Percentiles rank a stretch among this genome's conserved stretches.
Conservation (phyloP, 2,797 vertebrate species). For the Clarias fuscus region DNA sequence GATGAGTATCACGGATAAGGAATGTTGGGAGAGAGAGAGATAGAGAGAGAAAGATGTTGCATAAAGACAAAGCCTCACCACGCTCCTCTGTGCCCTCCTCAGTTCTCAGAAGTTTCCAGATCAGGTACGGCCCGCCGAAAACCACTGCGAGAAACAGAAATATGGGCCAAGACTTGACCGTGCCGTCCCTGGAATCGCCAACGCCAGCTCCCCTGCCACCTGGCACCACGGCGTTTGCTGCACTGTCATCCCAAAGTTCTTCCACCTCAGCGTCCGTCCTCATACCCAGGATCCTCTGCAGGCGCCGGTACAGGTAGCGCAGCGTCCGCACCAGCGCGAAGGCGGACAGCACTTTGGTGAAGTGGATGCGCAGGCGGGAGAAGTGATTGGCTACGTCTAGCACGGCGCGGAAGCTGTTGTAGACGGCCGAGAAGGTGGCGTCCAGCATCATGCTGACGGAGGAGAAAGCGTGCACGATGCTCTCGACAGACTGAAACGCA, state of each 20-base stretch:
- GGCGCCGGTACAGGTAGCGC: conserved; percentile 84
- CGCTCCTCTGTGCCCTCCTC: conserved; percentile 74
- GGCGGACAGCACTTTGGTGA: conserved; percentile 92
- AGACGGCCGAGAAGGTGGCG: conserved; percentile 95
- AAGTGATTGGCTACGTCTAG: conserved; percentile 97
- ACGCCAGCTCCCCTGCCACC: conserved; percentile 60
- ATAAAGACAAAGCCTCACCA: conserved; percentile 71
- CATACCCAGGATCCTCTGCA: conserved; percentile 84
- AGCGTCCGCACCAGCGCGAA: conserved; percentile 93
- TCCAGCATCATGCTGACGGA: conserved; percentile 99
- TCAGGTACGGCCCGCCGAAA: conserved; percentile 93
- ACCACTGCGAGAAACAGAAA: conserved; percentile 93
- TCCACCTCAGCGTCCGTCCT: conserved; percentile 81
- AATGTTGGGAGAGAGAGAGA: not conserved
- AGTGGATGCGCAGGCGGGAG: conserved; percentile 90
- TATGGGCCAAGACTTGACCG: conserved; percentile 97
- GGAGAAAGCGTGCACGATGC: conserved; percentile 95
- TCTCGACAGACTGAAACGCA: conserved; percentile 97
- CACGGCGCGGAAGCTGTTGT: conserved; percentile 96
- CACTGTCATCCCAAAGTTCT: conserved; percentile 91
- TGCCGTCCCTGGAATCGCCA: conserved; percentile 63
- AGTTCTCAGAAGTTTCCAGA: conserved; percentile 93
- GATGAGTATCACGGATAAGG: not conserved
- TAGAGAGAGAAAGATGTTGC: not conserved
- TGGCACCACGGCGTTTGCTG: conserved; percentile 73